A percentile compares a stretch with the other conserved stretches of the same genome.
Evolutionary conservation across 2,113 vertebrate genomes (phyloP).

Genomic region (Bufo bufo): DNA sequence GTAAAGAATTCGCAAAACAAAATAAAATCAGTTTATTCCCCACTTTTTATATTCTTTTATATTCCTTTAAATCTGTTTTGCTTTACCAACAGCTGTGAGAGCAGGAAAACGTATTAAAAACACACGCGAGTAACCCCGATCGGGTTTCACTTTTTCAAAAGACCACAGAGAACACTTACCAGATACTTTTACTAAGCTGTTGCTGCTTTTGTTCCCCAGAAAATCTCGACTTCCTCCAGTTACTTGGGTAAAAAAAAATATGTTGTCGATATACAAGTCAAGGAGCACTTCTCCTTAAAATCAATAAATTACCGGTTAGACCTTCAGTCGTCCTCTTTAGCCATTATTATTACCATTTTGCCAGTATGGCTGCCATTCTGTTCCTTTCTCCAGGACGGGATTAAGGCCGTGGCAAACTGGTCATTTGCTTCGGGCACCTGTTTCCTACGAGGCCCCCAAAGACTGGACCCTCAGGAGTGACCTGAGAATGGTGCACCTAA

Average conservation of each 20-base stretch:
- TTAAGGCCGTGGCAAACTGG: no score
- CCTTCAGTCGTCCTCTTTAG: not conserved
- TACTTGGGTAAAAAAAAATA: not conserved
- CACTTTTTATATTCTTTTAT: conserved; percentile 42
- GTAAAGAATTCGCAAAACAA: conserved; percentile 34
- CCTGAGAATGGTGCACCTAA: no score
- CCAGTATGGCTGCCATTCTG: not conserved
- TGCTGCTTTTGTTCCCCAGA: conserved; percentile 15
- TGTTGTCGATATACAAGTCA: not conserved
- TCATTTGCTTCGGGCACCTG: no score
- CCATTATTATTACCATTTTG: not conserved
- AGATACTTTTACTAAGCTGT: conserved; percentile 42
- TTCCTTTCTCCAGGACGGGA: not conserved
- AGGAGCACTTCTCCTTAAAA: not conserved
- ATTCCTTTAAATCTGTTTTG: conserved; percentile 51
- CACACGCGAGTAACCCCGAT: conserved; percentile 44
- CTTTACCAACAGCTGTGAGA: conserved; percentile 54
- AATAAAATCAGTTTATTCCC: conserved; percentile 47
- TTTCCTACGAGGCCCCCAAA: no score
- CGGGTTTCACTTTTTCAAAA: conserved; percentile 51
- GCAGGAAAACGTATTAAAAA: conserved; percentile 54
- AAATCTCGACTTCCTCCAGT: conserved; percentile 3
- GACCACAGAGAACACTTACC: conserved; percentile 51
- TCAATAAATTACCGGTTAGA: not conserved
- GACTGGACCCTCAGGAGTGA: no score